Conservation (phyloP, 2,888 invertebrate species). For the Tubulanus polymorphus region DNA sequence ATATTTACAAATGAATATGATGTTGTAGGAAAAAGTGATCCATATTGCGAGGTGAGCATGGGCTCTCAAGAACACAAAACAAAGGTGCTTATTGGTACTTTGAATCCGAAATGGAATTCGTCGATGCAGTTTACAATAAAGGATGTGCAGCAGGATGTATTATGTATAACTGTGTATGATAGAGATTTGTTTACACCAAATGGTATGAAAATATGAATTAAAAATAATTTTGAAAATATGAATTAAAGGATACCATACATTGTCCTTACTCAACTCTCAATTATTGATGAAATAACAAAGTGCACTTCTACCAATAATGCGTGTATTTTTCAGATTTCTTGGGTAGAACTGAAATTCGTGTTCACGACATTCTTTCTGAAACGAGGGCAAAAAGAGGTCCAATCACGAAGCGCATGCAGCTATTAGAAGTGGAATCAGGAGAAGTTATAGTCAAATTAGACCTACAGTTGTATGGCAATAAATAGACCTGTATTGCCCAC, state of each 20-base stretch:
- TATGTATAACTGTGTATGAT: conserved; percentile 68
- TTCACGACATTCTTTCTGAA: conserved; percentile 63
- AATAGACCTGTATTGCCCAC: no score
- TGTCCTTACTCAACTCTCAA: not conserved
- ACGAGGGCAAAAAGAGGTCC: conserved; percentile 60
- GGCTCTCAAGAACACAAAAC: conserved; percentile 70
- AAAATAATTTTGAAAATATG: no score
- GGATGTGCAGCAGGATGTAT: conserved; percentile 65
- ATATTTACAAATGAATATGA: no score
- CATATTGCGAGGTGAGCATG: conserved; percentile 71
- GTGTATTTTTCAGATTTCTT: conserved; percentile 64
- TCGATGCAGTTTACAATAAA: conserved; percentile 74
- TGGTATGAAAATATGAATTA: conserved; percentile 55
- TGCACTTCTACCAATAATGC: no score
- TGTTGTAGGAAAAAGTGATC: conserved; percentile 60
- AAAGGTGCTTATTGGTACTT: conserved; percentile 60
- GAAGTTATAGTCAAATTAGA: conserved; percentile 68
- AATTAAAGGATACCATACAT: not conserved
- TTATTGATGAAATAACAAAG: no score
- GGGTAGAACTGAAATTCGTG: conserved; percentile 67
- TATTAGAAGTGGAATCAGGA: conserved; percentile 68
- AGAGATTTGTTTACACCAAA: conserved; percentile 70
- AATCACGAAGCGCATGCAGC: conserved; percentile 62
- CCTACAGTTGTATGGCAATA: conserved; percentile 60
- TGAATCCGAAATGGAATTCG: conserved; percentile 68